phyloP scores from a whole-genome alignment of 1,140 invertebrate species.

The Cydia strobilella region DNA sequence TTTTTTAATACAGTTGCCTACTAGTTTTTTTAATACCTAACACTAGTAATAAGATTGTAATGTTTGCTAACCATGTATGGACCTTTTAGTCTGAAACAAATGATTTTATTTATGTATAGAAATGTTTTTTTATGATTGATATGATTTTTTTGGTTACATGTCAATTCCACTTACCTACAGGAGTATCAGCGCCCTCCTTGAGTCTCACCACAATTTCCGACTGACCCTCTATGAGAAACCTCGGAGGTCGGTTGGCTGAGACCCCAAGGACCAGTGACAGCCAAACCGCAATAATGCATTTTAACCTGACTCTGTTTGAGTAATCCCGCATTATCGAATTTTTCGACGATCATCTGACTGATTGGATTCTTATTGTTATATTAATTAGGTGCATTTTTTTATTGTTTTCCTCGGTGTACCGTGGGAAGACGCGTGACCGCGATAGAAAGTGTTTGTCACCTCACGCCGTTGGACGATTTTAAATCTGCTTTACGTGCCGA shows the following conservation, averaged over 20 bases:
- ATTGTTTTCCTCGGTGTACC: conserved; percentile 67
- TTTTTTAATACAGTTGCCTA: too few species aligned
- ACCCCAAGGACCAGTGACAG: conserved; percentile 45
- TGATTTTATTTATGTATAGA: too few species aligned
- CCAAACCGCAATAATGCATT: conserved; percentile 41
- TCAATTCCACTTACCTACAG: conserved; percentile 84
- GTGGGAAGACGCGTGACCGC: conserved; percentile 66
- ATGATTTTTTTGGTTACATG: too few species aligned
- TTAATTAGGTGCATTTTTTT: conserved; percentile 68
- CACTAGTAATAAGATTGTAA: too few species aligned
- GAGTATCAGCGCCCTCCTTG: conserved; percentile 92
- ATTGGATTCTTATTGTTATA: conserved; percentile 58
- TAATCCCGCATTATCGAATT: conserved; percentile 54
- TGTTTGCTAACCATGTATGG: too few species aligned
- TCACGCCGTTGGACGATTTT: conserved; percentile 48
- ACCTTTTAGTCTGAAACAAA: too few species aligned
- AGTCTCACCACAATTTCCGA: conserved; percentile 93
- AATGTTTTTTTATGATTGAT: too few species aligned
- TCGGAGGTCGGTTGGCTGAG: conserved; percentile 87
- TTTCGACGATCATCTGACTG: conserved; percentile 61
- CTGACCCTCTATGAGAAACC: conserved; percentile 92
- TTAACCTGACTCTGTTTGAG: conserved; percentile 62
- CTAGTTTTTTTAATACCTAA: too few species aligned
- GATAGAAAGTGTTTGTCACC: conserved; percentile 70
- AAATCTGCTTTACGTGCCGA: conserved; percentile 61